These are phyloP conservation scores for Malacoctenus gilli DNA, from an alignment of 2,797 vertebrate species.

Conservation along the genomic window DNA sequence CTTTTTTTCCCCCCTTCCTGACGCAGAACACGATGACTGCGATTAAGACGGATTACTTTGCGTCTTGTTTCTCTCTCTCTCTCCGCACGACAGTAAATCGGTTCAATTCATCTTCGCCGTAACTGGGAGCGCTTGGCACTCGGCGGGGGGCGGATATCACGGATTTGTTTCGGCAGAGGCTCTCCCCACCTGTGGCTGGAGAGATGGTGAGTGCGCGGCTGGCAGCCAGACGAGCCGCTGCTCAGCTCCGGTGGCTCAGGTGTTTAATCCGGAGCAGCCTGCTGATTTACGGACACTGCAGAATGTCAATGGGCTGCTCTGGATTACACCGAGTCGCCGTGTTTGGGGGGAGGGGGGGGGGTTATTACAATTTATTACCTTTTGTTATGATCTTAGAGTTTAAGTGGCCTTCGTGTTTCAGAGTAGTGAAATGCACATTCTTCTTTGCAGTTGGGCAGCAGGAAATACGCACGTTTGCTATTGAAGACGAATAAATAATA, in stretches of 20 bases:
- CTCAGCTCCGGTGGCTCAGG: conserved; percentile 47
- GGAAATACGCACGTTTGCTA: no score
- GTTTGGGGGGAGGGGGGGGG: no score
- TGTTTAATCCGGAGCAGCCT: conserved; percentile 47
- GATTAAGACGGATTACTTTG: conserved; percentile 78
- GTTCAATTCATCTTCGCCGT: conserved; percentile 44
- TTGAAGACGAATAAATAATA: no score
- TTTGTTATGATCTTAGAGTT: background rate
- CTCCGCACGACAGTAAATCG: conserved; percentile 42
- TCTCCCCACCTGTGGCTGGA: conserved; percentile 42
- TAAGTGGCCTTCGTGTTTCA: no score
- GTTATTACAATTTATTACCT: no score
- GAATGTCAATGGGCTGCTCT: conserved; percentile 27
- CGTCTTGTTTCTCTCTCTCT: conserved; percentile 69
- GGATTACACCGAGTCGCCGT: no score
- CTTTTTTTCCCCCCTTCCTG: conserved; percentile 57
- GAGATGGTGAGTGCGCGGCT: conserved; percentile 64
- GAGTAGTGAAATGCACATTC: no score
- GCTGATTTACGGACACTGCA: conserved; percentile 13
- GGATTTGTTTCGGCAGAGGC: conserved; percentile 47
- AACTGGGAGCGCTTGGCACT: conserved; percentile 39
- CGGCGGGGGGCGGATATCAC: conserved; percentile 31
- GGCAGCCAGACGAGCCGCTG: conserved; percentile 29
- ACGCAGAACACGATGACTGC: conserved; percentile 83
- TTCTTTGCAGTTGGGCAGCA: no score